These are phyloP conservation scores for Callipepla squamata DNA, from an alignment of 2,113 vertebrate species.

Conservation along the genomic window DNA sequence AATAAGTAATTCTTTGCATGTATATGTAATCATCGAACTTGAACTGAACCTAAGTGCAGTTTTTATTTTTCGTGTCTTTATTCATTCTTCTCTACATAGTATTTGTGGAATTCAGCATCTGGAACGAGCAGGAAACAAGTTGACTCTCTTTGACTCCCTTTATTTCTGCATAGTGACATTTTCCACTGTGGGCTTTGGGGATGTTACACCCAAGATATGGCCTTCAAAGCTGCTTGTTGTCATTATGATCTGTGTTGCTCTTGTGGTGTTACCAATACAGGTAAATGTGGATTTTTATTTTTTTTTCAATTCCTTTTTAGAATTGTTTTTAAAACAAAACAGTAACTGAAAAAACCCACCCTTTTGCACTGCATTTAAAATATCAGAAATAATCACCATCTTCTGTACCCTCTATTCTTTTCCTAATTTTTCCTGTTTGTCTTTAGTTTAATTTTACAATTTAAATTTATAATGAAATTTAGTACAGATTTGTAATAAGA, in stretches of 20 bases:
- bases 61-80: conserved; percentile 52
- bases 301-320: background rate
- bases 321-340: background rate
- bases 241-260: conserved; percentile 89
- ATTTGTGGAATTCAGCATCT: conserved; percentile 90
- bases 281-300: conserved; percentile 61
- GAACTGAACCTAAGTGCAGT: background rate
- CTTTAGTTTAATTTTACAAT: background rate
- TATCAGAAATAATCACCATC: background rate
- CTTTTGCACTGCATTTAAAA: background rate
- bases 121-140: conserved; percentile 84
- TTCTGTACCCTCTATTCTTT: background rate
- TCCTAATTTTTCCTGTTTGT: background rate
- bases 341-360: background rate
- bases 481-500: background rate
- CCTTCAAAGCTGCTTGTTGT: conserved; percentile 89
- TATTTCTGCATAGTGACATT: conserved; percentile 93
- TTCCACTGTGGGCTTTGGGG: conserved; percentile 89
- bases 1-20: background rate
- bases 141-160: conserved; percentile 87
- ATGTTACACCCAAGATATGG: conserved; percentile 88
- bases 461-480: background rate
- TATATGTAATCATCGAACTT: background rate
- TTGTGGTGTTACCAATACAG: conserved; percentile 88
- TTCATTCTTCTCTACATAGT: conserved; percentile 74